Evolutionary conservation across 1,140 invertebrate species (phyloP), one percentile per base, ranked within the genome.

Genomic region (Sitobion miscanthi): DNA sequence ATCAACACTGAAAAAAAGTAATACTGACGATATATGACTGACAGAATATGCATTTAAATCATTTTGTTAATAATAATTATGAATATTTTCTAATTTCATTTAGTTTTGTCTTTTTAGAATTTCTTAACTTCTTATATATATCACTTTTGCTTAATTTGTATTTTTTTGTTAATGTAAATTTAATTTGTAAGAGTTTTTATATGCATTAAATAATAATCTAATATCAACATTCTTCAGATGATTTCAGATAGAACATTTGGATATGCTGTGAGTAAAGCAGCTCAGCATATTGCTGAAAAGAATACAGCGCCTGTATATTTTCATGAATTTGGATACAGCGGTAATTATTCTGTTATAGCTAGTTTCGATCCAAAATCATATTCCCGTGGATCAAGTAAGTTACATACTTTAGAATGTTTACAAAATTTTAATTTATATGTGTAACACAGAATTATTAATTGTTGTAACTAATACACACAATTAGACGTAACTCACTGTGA

Each of bases 161-260:
- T 49, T 47, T 52, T 42, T 42, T 42, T 42, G 42, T 52, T 52
- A 52, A 11, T 52, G 14, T 2, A 17, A 1, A 52, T 20, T 52
- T 52, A 0, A 49, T 49, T 49, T 49, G 0, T 49, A 49, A 49
- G 47, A 11, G 11, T 14, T 49, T 47, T 49, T 14, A 11, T 11
- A 1, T 47, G 47, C 0, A 49, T 49, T 49, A 1, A 49, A 49
- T 49, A 49, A 11, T 49, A 49, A 49, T 49, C 47, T n/a, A 52
- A 21, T 93, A 49, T 87, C 20, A 17, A n/a, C 87, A 52, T 94
- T 94, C 88, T 96, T 94, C 93, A 95, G 94, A 95, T 97, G 94
- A 94, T 96, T 0, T 95, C 96, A 5, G 97, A 97, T 94, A 95
- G 97, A 54, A 95, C 96, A 1, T 97, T 97, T 94, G 95, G 95